Conservation (phyloP, 2,888 invertebrate species). For the Chrysolina americana region DNA sequence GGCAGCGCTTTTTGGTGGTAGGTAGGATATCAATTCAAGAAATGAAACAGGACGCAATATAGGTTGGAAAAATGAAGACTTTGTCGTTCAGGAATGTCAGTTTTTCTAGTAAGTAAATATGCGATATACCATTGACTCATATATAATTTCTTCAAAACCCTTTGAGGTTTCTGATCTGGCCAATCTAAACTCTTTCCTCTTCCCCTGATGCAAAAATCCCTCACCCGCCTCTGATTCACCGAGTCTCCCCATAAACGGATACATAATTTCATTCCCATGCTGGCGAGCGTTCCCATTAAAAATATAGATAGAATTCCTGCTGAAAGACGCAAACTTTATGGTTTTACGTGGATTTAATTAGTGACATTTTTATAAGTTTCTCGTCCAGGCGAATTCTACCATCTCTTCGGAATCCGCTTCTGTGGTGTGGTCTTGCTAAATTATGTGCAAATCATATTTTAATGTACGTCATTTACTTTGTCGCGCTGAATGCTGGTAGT, state of each 20-base stretch:
- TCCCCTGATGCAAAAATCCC: too few relatives aligned
- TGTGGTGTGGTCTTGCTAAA: conserved; percentile 34
- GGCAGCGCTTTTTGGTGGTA: too few relatives aligned
- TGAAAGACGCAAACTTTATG: conserved; percentile 29
- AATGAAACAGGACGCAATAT: too few relatives aligned
- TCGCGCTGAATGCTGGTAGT: conserved; percentile 22
- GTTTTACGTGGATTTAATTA: conserved; percentile 30
- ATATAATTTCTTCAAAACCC: too few relatives aligned
- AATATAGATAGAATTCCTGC: conserved; percentile 29
- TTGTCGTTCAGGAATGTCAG: too few relatives aligned
- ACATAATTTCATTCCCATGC: conserved; percentile 30
- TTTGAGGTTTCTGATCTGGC: too few relatives aligned
- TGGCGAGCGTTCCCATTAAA: conserved; percentile 17
- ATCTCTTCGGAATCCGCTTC: conserved; percentile 16
- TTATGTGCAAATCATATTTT: conserved; percentile 35
- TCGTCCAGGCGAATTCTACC: conserved; percentile 3
- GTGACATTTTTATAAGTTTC: conserved; percentile 29
- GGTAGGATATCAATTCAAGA: too few relatives aligned
- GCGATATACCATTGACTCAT: too few relatives aligned
- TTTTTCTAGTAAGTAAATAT: too few relatives aligned
- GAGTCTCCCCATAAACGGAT: conserved; percentile 17
- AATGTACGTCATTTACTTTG: conserved; percentile 29
- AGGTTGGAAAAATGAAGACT: too few relatives aligned
- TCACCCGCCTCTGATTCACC: not conserved
- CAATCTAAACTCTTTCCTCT: too few relatives aligned